Conservation (phyloP, 2,888 invertebrate genomes). For the Icerya purchasi region DNA sequence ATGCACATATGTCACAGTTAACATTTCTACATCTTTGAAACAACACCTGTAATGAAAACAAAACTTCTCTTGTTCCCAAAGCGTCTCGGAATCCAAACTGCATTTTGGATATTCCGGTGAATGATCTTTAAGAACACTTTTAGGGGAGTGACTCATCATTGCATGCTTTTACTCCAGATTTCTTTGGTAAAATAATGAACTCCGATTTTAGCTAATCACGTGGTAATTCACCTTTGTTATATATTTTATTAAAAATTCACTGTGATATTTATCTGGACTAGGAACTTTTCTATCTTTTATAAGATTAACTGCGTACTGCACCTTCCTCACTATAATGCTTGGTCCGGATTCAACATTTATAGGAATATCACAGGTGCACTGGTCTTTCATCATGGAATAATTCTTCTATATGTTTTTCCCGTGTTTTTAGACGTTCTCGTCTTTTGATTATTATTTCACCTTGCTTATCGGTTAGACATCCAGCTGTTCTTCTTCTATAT, state of each 20-base stretch:
- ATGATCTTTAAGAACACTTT: background rate
- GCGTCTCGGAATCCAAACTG: background rate
- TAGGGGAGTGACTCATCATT: background rate
- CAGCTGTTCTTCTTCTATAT: background rate
- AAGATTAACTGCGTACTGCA: background rate
- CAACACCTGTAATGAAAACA: no score
- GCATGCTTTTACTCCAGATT: background rate
- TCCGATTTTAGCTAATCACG: background rate
- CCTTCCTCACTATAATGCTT: background rate
- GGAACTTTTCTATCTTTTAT: background rate
- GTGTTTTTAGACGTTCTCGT: background rate
- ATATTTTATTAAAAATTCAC: background rate
- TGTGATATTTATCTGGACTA: background rate
- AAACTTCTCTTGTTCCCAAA: background rate
- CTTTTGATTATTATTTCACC: background rate
- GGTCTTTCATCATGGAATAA: background rate
- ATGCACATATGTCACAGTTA: background rate
- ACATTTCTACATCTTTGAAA: background rate
- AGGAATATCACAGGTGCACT: background rate
- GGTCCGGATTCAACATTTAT: background rate
- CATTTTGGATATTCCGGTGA: background rate
- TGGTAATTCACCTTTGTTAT: background rate
- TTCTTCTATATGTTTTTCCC: background rate
- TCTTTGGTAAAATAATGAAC: background rate
- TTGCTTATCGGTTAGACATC: background rate